A percentile compares a stretch with the other conserved stretches of the same genome.
Evolutionary conservation across 2,113 vertebrate species (phyloP).

Genomic region (Cairina moschata): DNA sequence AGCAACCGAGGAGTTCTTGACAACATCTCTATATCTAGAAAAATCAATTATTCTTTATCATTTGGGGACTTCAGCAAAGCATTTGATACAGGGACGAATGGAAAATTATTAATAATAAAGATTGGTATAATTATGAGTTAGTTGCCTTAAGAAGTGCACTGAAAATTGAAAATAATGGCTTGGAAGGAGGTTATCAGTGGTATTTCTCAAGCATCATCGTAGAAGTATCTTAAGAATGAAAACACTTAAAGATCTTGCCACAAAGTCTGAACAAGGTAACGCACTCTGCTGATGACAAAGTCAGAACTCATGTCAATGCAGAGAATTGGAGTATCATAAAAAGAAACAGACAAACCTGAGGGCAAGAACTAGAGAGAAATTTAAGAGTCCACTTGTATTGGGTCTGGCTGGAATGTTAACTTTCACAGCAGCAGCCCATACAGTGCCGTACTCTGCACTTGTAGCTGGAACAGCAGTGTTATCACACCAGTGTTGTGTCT

Average conservation of each 20-base stretch:
- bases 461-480: too few relatives aligned
- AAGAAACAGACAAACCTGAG: not conserved
- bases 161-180: not conserved
- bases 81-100: not conserved
- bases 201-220: not conserved
- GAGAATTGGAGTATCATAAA: not conserved
- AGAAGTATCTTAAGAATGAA: not conserved
- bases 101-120: not conserved
- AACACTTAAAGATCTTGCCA: not conserved
- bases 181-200: not conserved
- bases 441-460: too few relatives aligned
- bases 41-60: not conserved
- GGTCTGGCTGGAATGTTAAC: too few relatives aligned
- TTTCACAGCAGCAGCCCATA: too few relatives aligned
- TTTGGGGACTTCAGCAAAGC: not conserved
- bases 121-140: not conserved
- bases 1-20: not conserved
- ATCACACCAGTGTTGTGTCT: too few relatives aligned
- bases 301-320: not conserved
- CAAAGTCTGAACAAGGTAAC: not conserved
- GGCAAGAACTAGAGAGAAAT: not conserved
- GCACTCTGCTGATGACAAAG: not conserved
- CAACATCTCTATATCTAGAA: not conserved
- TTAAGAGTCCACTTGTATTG: not conserved
- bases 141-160: not conserved